Base-by-base conservation (phyloP, 1,140 invertebrate species). In the Aphelenchoides fujianensis region DNA sequence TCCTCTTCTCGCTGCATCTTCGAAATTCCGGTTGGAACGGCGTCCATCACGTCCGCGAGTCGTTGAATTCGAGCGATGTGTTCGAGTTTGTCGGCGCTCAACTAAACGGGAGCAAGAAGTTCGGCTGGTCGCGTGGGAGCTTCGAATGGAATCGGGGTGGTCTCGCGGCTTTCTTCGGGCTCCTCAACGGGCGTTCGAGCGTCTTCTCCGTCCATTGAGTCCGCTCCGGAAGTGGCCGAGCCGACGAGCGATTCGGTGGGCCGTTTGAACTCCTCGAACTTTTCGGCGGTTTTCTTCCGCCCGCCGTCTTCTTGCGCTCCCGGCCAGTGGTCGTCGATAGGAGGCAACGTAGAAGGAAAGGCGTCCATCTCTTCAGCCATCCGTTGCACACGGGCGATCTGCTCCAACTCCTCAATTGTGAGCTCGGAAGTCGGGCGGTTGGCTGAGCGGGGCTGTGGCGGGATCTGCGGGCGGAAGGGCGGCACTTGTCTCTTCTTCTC, bases 71-170 rank as follows among this genome's bases (percentile, higher is more conserved):
- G n/a, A 36, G 34, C 52, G 23, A 74, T 74, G 16, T 73, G 72
- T 53, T 37, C 73, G 16, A 76, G 2, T 68, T 74, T 73, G 62
- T 73, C 73, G 19, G 27, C 48, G 1, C n/a, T 75, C 30, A 76
- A n/a, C n/a, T 37, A n/a, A 30, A 70, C 32, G 30, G 16, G 48
- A 1, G 31, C 1, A 74, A 57, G 27, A 55, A 5, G 9, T 27
- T 19, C 48, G 57, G 23, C 48, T 16, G 7, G 19, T 41, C 5
- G 12, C 5, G 62, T 64, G 7, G 31, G 31, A 7, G 36, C 31
- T 64, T 64, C 31, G 23, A 64, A 54, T 55, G 62, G 23, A 59
- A 9, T 27, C 57, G 57, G 7, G 7, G 7, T 48, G 12, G 41
- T 12, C n/a, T n/a, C 41, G 12, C n/a, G 12, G 41, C 12, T 48